Percentiles rank a stretch among this genome's conserved stretches.
phyloP scores from a whole-genome alignment of 2,888 invertebrate genomes.

The Ennomos erosarius region DNA sequence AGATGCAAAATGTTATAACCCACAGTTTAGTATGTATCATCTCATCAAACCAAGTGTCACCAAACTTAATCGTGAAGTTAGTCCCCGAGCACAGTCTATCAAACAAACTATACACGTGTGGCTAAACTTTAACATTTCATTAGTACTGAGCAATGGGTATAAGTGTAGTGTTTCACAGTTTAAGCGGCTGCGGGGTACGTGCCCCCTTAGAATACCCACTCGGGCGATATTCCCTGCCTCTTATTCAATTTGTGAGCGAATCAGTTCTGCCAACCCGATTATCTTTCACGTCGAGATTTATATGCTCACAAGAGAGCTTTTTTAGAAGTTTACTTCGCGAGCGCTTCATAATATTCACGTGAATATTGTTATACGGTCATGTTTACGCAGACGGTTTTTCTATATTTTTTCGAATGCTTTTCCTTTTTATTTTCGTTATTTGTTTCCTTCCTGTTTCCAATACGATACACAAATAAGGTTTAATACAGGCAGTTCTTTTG shows the following conservation, averaged over 20 bases:
- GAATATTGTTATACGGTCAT: conserved; percentile 45
- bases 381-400: conserved; percentile 42
- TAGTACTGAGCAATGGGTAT: conserved; percentile 58
- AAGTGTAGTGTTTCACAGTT: conserved; percentile 66
- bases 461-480: conserved; percentile 4
- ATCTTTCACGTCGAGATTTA: conserved; percentile 80
- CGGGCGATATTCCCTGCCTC: conserved; percentile 71
- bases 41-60: conserved; percentile 32
- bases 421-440: conserved; percentile 20
- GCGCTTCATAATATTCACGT: conserved; percentile 55
- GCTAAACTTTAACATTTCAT: conserved; percentile 57
- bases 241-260: conserved; percentile 83
- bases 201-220: conserved; percentile 54
- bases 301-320: conserved; percentile 72
- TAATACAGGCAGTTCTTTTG: conserved; percentile 15
- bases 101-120: conserved; percentile 45
- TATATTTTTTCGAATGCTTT: conserved; percentile 17
- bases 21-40: conserved; percentile 3
- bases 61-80: conserved; percentile 27
- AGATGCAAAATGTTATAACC: conserved; percentile 4
- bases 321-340: conserved; percentile 58
- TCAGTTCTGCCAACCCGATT: conserved; percentile 82
- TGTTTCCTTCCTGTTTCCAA: conserved; percentile 11
- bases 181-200: conserved; percentile 50
- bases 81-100: conserved; percentile 25